Base-by-base conservation (phyloP, 2,797 vertebrate species). In the Rhincodon typus region DNA sequence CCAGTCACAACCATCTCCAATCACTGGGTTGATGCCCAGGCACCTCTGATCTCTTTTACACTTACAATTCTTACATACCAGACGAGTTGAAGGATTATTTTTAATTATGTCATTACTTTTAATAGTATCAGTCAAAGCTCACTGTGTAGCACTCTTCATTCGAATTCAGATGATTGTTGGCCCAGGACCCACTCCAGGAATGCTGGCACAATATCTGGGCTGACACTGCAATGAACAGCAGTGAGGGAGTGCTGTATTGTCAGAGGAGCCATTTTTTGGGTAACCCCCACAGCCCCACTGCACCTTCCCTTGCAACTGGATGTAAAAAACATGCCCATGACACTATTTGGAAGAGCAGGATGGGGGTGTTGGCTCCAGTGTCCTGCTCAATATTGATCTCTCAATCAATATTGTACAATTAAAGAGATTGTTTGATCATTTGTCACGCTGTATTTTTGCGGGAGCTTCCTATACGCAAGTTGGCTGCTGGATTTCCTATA, bases 251-350 rank as follows among this genome's bases (percentile, higher is more conserved):
- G 72, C 30, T 34, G 72, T 10, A 74, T 10, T 74, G 46, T 46
- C 46, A 46, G 46, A 46, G 46, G 46, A 46, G 46, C 46, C 46
- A 46, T 46, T 46, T 46, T 46, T 46, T 57, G 57, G 57, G 57
- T 8, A 12, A 57, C 7, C 5, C 0, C 5, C 12, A 3, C 12
- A 15, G 74, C 3, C 0, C 2, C 0, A 10, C 27, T 25, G 1
- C 27, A 30, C 3, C 10, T 13, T 30, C n/a, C 12, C 30, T 79
- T 3, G 13, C 34, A 19, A n/a, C 34, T 4, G 77, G 15, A 4
- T 38, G n/a, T 3, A 17, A 79, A 38, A 57, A 57, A 12, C 46
- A 46, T 77, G 30, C 67, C 77, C 77, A 79, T 19, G 77, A n/a
- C 2, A 79, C 4, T 38, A 38, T 8, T n/a, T n/a, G 30, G 72